Evolutionary conservation across 2,113 vertebrate species (phyloP).

Genomic region (Nyctibius bracteatus): DNA sequence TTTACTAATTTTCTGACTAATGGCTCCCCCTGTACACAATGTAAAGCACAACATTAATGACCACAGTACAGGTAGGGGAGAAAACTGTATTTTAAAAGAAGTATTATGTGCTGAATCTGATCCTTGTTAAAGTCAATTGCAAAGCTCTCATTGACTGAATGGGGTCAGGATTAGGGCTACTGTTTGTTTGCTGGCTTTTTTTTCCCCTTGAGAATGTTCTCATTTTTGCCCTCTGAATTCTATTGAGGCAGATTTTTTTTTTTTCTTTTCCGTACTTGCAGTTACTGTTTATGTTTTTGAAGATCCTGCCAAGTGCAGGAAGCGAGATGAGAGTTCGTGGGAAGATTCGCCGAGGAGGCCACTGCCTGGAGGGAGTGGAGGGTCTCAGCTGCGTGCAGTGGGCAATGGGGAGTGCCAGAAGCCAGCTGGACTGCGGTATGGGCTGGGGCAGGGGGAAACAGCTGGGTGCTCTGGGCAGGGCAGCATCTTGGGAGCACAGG

Average conservation of each 20-base stretch:
- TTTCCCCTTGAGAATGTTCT: neutral
- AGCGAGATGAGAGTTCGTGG: neutral
- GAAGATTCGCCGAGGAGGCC: neutral
- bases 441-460: neutral
- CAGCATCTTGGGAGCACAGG: neutral
- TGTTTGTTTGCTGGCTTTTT: neutral
- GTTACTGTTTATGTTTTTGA: neutral
- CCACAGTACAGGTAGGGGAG: neutral
- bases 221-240: neutral
- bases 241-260: neutral
- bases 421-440: neutral
- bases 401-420: neutral
- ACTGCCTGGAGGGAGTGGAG: neutral
- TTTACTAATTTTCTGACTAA: conserved; percentile 1
- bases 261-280: neutral
- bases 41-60: neutral
- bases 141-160: neutral
- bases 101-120: neutral
- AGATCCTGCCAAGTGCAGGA: neutral
- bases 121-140: neutral
- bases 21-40: neutral
- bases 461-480: neutral
- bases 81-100: neutral
- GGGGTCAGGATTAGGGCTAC: neutral
- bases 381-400: neutral